phyloP scores from a whole-genome alignment of 92 coral and sea anemone species.

The Pocillopora grandis region DNA sequence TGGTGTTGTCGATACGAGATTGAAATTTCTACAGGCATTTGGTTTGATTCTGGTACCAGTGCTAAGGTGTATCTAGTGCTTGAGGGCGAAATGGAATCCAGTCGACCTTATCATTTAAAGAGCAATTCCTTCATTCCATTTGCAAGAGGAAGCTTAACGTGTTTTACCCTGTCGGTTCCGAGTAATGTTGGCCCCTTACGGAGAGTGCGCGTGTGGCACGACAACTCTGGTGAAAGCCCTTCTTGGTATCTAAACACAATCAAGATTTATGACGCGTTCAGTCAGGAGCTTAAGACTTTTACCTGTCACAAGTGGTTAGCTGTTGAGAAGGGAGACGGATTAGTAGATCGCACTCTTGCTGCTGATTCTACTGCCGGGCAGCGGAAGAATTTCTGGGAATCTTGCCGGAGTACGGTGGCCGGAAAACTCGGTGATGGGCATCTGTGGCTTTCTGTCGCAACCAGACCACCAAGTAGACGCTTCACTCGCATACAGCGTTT shows the following conservation, averaged over 20 bases:
- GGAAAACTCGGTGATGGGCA: slow-evolving; percentile 55
- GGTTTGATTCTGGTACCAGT: slow-evolving; percentile 68
- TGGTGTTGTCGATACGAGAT: slow-evolving; percentile 53
- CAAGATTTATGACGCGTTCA: slow-evolving; percentile 31
- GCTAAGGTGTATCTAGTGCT: slow-evolving; percentile 64
- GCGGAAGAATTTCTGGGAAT: slow-evolving; percentile 13
- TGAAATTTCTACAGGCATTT: slow-evolving; percentile 64
- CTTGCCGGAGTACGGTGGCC: slow-evolving; percentile 29
- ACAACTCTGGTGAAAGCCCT: slow-evolving; percentile 68
- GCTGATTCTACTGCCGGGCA: slow-evolving; percentile 37
- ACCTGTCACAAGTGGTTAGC: slow-evolving; percentile 72
- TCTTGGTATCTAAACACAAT: slow-evolving; percentile 73
- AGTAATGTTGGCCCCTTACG: slow-evolving; percentile 48
- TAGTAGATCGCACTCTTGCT: slow-evolving; percentile 54
- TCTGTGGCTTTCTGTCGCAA: slow-evolving; percentile 73
- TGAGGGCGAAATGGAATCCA: slow-evolving; percentile 47
- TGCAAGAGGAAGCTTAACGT: slow-evolving; percentile 66
- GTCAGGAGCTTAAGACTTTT: slow-evolving; percentile 31
- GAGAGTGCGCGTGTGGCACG: slow-evolving; percentile 78
- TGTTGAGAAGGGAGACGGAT: slow-evolving; percentile 68
- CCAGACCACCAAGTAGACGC: slow-evolving; percentile 54
- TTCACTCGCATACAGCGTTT: slow-evolving; percentile 78
- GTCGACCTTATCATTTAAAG: slow-evolving; percentile 50
- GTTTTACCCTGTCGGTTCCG: slow-evolving; percentile 55
- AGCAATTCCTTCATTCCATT: slow-evolving; percentile 58